Conservation (phyloP, 2,888 invertebrate genomes). For the Andrena camellia region DNA sequence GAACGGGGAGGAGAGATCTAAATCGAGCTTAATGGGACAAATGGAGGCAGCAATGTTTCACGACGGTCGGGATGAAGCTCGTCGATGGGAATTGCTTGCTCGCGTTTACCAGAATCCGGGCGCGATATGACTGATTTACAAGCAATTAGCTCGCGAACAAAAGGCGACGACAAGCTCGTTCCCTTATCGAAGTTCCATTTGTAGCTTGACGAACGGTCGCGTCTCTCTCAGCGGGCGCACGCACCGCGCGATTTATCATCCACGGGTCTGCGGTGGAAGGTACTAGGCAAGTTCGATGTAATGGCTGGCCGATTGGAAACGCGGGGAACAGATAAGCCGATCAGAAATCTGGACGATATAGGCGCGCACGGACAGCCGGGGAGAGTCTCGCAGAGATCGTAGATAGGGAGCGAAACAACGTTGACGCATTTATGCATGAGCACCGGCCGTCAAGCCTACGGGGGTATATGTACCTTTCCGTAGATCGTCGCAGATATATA, state of each 20-base stretch:
- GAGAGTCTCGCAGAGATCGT: slow-evolving; percentile 55
- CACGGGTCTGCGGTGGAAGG: slow-evolving; percentile 38
- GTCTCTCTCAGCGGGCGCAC: slow-evolving; percentile 12
- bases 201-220: slow-evolving; percentile 30
- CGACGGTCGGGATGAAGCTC: slow-evolving; percentile 28
- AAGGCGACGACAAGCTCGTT: slow-evolving; percentile 15
- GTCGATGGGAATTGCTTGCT: slow-evolving; percentile 20
- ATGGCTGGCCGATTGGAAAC: slow-evolving; percentile 43
- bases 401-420: slow-evolving; percentile 66
- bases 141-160: slow-evolving; percentile 44
- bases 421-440: slow-evolving; percentile 76
- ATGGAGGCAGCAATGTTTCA: slow-evolving; percentile 16
- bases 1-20: background rate
- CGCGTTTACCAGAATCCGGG: slow-evolving; percentile 29
- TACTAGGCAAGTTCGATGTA: slow-evolving; percentile 44
- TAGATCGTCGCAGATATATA: slow-evolving; percentile 72
- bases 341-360: slow-evolving; percentile 63
- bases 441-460: slow-evolving; percentile 65
- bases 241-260: slow-evolving; percentile 49
- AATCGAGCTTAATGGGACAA: slow-evolving; percentile 41
- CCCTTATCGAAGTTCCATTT: slow-evolving; percentile 51
- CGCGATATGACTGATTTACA: slow-evolving; percentile 43
- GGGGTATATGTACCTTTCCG: slow-evolving; percentile 63
- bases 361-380: slow-evolving; percentile 42
- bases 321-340: slow-evolving; percentile 51